Percentiles rank a stretch among this genome's conserved stretches.
Conservation (phyloP, 2,888 invertebrate genomes). For the Serripes groenlandicus region DNA sequence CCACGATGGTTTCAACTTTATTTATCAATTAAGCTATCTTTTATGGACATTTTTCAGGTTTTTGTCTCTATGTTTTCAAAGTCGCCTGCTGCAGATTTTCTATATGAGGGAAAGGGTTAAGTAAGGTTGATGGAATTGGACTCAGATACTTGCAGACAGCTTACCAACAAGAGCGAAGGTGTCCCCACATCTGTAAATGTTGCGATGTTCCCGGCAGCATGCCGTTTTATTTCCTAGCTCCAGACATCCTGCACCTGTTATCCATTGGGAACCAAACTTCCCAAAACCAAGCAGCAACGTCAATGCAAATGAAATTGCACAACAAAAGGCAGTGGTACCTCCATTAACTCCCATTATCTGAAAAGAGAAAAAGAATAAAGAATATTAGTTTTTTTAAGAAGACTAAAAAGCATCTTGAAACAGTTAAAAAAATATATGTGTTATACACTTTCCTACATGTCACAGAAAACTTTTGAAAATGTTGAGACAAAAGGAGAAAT, state of each 20-base stretch:
- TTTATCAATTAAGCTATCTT: too few species aligned
- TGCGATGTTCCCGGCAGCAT: conserved; percentile 8
- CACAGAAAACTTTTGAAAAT: neutral
- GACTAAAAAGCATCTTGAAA: too few species aligned
- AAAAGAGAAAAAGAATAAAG: neutral
- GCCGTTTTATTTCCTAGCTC: neutral
- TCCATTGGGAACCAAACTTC: neutral
- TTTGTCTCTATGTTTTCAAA: too few species aligned
- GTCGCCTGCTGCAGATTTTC: too few species aligned
- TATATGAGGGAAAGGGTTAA: too few species aligned
- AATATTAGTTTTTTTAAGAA: neutral
- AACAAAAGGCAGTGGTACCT: neutral
- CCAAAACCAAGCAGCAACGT: neutral
- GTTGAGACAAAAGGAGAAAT: neutral
- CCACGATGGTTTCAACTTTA: neutral
- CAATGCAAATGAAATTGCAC: neutral
- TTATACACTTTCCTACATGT: too few species aligned
- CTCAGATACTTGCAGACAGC: too few species aligned
- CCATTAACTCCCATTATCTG: neutral
- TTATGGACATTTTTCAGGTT: too few species aligned
- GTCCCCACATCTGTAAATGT: conserved; percentile 9
- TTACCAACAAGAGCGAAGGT: neutral
- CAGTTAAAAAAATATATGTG: too few species aligned
- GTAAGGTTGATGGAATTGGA: too few species aligned
- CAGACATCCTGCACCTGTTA: neutral